Evolutionary conservation across 1,140 invertebrate genomes (phyloP), one percentile per base, ranked within the genome.

Genomic region (Drosophila ficusphila): DNA sequence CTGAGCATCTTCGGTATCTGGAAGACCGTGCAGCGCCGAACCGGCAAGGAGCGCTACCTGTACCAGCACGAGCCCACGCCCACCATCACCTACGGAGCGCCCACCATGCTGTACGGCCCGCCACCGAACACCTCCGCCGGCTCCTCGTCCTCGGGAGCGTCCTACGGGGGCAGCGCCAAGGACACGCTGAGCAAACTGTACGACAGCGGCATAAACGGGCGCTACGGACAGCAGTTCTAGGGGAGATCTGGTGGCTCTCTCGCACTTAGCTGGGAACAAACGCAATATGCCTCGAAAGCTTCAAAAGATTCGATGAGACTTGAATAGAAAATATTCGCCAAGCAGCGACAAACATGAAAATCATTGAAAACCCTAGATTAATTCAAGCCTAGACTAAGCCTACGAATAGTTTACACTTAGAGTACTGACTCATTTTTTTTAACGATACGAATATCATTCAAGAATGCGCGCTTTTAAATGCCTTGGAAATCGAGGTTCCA

Each of bases 141-240:
- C 16, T 64, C 60, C 8, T 54, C 41, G 41, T n/a, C 79, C 64
- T 53, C 73, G 42, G 61, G 36, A 12, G 76, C 69, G 42, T 68
- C 89, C 53, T 75, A 90, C 34, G 54, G 92, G 89, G 78, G 92
- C 86, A 92, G 93, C 90, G 79, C 94, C 77, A 73, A 96, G 65
- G 95, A 95, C 86, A 95, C 95, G 78, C 94, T 97, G 60, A 96
- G 96, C 93, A 97, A 97, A 92, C 93, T 97, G 61, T 97, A 97
- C 92, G 96, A 97, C 90, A 94, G 95, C 78, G 95, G 95, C 79
- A 96, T 93, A 69, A 92, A 93, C 46, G 94, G 94, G 89, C 92
- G 93, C 64, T 94, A 97, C 91, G 95, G 79, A 31, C 95, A 96
- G 92, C 95, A 96, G 91, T 97, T 96, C 92, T 97, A 94, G 61